These are phyloP conservation scores for Achatina immaculata DNA, from an alignment of 1,140 invertebrate genomes.

Conservation along the genomic window DNA sequence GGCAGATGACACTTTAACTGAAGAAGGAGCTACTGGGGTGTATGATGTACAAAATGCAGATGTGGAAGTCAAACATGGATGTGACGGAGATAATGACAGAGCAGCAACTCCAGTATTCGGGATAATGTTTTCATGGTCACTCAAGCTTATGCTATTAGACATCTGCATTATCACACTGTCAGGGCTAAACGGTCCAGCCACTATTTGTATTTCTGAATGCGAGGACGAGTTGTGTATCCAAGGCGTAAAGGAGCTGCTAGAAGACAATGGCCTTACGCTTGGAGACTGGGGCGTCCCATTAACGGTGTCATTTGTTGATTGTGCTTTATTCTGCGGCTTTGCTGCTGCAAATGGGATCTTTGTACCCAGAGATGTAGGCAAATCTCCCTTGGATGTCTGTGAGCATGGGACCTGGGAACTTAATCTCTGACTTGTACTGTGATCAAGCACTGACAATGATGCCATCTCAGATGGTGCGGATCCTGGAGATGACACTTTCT, in stretches of 20 bases:
- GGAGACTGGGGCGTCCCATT: neutral
- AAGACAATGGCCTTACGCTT: constrained; percentile 5
- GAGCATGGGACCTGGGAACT: neutral
- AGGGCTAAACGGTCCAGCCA: constrained; percentile 15
- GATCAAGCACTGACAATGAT: constrained; percentile 6
- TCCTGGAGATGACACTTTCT: no score
- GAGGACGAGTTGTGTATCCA: neutral
- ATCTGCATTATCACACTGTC: constrained; percentile 24
- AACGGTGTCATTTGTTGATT: neutral
- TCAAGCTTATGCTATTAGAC: neutral
- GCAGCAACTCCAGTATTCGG: neutral
- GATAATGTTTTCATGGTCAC: neutral
- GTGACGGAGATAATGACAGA: neutral
- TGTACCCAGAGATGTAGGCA: constrained; percentile 29
- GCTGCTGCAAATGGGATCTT: neutral
- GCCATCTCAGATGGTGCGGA: constrained; percentile 3
- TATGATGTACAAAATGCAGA: neutral
- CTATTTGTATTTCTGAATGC: constrained; percentile 21
- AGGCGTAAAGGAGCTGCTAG: neutral
- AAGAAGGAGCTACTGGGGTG: constrained; percentile 26
- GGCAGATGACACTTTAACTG: constrained; percentile 2
- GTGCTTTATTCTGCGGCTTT: constrained; percentile 6
- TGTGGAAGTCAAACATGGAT: neutral
- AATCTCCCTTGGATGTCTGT: neutral
- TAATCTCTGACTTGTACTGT: neutral